Evolutionary conservation across 2,113 vertebrate species (phyloP), one percentile per base, ranked within the genome.

Genomic region (Amblyornis subalaris): DNA sequence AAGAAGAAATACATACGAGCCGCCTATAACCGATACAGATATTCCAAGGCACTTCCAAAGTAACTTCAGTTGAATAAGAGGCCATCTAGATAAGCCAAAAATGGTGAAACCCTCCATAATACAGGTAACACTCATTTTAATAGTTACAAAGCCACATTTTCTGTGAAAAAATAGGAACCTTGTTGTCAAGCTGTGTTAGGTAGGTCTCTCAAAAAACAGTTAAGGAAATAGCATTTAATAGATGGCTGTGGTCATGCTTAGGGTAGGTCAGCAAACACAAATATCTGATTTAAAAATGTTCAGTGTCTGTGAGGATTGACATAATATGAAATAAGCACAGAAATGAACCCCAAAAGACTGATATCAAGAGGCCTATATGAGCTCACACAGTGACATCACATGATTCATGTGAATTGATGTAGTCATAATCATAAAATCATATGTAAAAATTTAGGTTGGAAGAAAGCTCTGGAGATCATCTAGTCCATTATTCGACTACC

Each of bases 1-100:
- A 62, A 89, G 82, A 93, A 94, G 85, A 66, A 74, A 86, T 74
- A 88, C 61, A 51, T 75, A 71, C 12, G 89, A 94, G 82, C 48
- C 2, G 0, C 50, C 42, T 85, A 75, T 42, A 94, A 77, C 65
- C 24, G 44, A 79, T 54, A 77, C 33, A 67, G 67, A 53, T 85
- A 93, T 78, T 95, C 65, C 80, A 77, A 79, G 69, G 36, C 35
- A 45, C 57, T 90, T 84, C 65, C 62, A 62, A 57, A 86, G 69
- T 67, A 75, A 76, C 38, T 69, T 44, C 29, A 38, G 70, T 73
- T 74, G 38, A 91, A 38, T 62, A 79, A 65, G 50, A 89, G 71
- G 38, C 48, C 45, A 51, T 51, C 44, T 62, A 91, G n/a, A 35
- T 21, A 48, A 67, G 55, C 26, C 4, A 80, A 53, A 94, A 81